Evolutionary conservation across 1,140 invertebrate species (phyloP).

Genomic region (Papilio machaon): DNA sequence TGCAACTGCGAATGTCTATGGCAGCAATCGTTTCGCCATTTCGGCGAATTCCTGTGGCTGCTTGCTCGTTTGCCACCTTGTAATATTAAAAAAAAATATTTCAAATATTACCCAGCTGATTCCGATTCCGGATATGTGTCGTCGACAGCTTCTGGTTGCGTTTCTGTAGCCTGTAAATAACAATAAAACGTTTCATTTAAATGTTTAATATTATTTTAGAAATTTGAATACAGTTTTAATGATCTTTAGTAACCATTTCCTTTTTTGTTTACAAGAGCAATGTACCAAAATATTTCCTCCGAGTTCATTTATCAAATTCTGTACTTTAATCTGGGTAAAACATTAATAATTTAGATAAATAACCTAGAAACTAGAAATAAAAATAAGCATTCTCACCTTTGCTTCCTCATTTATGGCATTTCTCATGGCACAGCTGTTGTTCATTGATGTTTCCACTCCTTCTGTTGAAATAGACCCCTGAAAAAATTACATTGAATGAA

Average conservation of each 20-base stretch:
- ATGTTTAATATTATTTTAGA: not conserved
- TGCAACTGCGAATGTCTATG: no score
- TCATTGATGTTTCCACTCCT: constrained; percentile 63
- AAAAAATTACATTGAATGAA: constrained; percentile 18
- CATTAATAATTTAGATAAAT: not conserved
- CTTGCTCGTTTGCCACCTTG: no score
- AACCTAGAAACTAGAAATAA: not conserved
- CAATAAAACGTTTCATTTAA: not conserved
- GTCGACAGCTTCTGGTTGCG: constrained; percentile 56
- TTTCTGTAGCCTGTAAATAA: constrained; percentile 48
- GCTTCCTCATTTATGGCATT: constrained; percentile 47
- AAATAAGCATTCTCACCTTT: constrained; percentile 47
- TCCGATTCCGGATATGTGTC: constrained; percentile 70
- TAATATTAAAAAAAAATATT: no score
- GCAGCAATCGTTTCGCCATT: no score
- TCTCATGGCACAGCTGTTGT: constrained; percentile 53
- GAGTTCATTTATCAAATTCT: no score
- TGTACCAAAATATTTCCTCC: no score
- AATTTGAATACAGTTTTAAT: not conserved
- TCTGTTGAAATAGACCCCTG: constrained; percentile 73
- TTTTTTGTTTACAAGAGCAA: not conserved
- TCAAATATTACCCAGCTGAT: constrained; percentile 64
- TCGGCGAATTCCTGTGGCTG: no score
- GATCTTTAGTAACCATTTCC: not conserved
- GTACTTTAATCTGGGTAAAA: no score